These are phyloP conservation scores for Halotydeus destructor DNA, from an alignment of 1,140 invertebrate genomes.

Conservation along the genomic window DNA sequence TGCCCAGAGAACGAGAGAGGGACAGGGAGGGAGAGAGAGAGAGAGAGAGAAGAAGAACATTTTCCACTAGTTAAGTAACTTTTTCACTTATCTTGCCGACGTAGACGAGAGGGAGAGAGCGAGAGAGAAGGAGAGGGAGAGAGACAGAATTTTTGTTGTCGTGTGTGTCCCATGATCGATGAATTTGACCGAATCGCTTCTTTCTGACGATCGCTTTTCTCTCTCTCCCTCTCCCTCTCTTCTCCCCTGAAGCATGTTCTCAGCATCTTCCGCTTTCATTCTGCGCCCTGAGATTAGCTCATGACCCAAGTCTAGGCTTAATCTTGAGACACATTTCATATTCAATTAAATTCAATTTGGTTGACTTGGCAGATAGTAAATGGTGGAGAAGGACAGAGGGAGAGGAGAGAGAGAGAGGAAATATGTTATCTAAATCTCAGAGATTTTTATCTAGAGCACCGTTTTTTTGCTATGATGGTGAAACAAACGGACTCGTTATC, in stretches of 20 bases:
- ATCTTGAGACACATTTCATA: not conserved
- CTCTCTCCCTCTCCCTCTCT: not conserved
- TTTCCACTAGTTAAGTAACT: not conserved
- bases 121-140: not conserved
- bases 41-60: not conserved
- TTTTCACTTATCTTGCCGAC: no score
- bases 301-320: not conserved
- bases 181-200: not conserved
- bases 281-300: not conserved
- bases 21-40: conserved; percentile 2
- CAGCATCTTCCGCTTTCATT: not conserved
- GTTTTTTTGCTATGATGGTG: not conserved
- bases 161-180: not conserved
- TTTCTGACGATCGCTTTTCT: not conserved
- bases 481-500: not conserved
- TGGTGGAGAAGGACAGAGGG: no score
- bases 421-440: no score
- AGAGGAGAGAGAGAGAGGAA: no score
- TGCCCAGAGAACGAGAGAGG: not conserved
- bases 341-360: not conserved
- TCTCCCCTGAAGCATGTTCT: not conserved
- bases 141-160: not conserved
- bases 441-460: no score
- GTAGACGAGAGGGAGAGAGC: not conserved
- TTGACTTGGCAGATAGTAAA: not conserved